Evolutionary conservation across 2,888 invertebrate genomes (phyloP).

Genomic region (Drosophila eohydei): DNA sequence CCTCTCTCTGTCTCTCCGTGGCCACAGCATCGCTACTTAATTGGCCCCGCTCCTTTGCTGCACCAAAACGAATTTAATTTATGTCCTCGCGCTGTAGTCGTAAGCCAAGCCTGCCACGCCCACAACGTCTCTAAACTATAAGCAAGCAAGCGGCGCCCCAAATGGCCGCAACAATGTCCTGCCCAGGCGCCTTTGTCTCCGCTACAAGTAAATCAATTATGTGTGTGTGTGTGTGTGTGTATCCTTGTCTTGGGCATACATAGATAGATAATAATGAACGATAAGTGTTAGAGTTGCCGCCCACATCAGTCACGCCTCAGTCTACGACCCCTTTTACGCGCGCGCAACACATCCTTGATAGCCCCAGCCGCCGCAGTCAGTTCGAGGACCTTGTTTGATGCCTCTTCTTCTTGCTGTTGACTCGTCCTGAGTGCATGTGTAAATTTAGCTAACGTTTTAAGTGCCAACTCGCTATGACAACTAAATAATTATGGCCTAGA

Average conservation of each 20-base stretch:
- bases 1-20: background rate
- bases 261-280: conserved; percentile 75
- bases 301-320: conserved; percentile 42
- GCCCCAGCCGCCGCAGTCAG: background rate
- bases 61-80: conserved; percentile 73
- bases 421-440: conserved; percentile 73
- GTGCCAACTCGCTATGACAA: conserved; percentile 74
- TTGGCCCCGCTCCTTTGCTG: conserved; percentile 37
- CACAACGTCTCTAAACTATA: conserved; percentile 51
- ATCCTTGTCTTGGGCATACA: conserved; percentile 21
- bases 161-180: conserved; percentile 47
- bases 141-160: conserved; percentile 37
- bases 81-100: conserved; percentile 52
- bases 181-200: conserved; percentile 35
- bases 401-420: conserved; percentile 44
- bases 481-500: conserved; percentile 48
- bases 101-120: conserved; percentile 46
- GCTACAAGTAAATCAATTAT: conserved; percentile 72
- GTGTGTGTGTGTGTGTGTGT: conserved; percentile 19
- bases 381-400: conserved; percentile 35
- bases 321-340: background rate
- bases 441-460: conserved; percentile 78
- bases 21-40: conserved; percentile 54
- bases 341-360: conserved; percentile 22
- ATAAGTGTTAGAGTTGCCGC: conserved; percentile 75